Conservation (phyloP, 92 coral and sea anemone species). For the Desmophyllum pertusum region DNA sequence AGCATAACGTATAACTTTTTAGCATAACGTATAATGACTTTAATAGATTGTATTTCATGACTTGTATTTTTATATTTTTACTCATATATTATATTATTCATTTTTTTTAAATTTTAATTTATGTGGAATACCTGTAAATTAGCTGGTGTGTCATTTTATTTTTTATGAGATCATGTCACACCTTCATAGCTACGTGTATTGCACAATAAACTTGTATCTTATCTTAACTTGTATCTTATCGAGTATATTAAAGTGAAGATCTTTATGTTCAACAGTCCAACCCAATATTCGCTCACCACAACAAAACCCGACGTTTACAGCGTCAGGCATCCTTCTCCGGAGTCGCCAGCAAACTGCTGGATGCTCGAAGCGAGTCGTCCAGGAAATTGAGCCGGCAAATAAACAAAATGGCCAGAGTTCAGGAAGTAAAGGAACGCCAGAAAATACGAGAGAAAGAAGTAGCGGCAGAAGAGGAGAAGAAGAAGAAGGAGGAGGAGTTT, state of each 20-base stretch:
- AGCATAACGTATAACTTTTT: no score
- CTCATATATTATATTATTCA: no score
- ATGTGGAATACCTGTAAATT: no score
- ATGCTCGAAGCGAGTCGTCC: slow-evolving; percentile 49
- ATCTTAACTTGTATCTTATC: neutral
- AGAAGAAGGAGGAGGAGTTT: slow-evolving; percentile 34
- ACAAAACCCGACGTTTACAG: slow-evolving; percentile 39
- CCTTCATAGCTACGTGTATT: no score
- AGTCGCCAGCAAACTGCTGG: slow-evolving; percentile 59
- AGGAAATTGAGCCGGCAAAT: slow-evolving; percentile 56
- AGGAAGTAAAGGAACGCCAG: slow-evolving; percentile 45
- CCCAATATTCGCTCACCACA: slow-evolving; percentile 12
- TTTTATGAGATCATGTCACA: no score
- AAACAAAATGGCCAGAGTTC: slow-evolving; percentile 50
- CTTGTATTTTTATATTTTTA: no score
- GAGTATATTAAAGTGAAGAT: neutral
- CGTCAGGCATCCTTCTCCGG: slow-evolving; percentile 44
- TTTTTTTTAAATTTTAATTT: no score
- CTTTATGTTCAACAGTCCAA: slow-evolving; percentile 22
- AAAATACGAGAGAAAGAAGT: slow-evolving; percentile 27
- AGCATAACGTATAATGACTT: no score
- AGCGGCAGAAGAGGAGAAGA: slow-evolving; percentile 25
- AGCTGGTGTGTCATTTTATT: no score
- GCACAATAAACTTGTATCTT: no score
- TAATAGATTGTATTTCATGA: no score